phyloP scores from a whole-genome alignment of 2,888 invertebrate species.

The Pristionchus fissidentatus region DNA sequence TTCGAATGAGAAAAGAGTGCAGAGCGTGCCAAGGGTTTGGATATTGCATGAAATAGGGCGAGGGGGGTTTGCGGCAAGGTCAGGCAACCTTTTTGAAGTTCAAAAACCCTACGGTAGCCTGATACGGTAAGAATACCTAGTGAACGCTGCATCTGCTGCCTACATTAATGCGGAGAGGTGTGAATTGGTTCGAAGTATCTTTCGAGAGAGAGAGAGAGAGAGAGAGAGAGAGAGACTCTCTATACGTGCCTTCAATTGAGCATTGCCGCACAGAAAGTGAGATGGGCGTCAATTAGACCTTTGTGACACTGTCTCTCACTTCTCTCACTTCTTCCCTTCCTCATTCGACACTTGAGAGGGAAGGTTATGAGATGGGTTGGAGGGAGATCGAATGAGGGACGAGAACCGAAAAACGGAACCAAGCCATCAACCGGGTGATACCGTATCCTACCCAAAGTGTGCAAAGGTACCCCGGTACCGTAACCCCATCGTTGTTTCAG shows the following conservation, averaged over 20 bases:
- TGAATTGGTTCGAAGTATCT: background rate
- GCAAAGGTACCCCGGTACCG: background rate
- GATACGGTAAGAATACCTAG: too few relatives aligned
- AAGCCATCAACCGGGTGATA: background rate
- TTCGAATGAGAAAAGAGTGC: conserved; percentile 2
- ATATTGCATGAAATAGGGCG: background rate
- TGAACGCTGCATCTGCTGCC: too few relatives aligned
- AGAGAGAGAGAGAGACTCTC: background rate
- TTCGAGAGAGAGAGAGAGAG: background rate
- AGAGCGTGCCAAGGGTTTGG: background rate
- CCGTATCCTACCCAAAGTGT: background rate
- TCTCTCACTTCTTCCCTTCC: background rate
- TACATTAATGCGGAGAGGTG: background rate
- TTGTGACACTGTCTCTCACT: too few relatives aligned
- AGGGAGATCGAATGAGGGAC: background rate
- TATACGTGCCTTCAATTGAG: background rate
- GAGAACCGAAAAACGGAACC: background rate
- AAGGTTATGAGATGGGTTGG: background rate
- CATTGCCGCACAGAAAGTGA: background rate
- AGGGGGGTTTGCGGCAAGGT: background rate
- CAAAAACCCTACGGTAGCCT: background rate
- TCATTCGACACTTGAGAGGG: conserved; percentile 17
- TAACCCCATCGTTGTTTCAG: background rate
- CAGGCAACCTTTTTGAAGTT: background rate
- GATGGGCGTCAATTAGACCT: conserved; percentile 37